Evolutionary conservation across 1,140 invertebrate species (phyloP), one percentile per base, ranked within the genome.

Genomic region (Ceratosolen solmsi): DNA sequence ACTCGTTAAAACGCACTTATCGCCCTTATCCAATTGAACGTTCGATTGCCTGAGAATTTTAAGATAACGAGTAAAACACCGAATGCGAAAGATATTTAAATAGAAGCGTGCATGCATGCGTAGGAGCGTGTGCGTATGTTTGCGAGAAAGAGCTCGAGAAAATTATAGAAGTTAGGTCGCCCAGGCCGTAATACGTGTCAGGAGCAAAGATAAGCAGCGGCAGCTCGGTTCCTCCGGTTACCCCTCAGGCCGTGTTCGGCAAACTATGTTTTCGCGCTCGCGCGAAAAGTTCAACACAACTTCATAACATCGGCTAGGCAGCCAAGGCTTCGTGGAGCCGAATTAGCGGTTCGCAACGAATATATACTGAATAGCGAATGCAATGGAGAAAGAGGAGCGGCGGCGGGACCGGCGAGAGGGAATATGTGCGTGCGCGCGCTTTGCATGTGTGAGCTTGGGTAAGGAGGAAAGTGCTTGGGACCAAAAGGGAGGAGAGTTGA

Each of bases 201-300:
- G 79, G 75, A 82, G 83, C 78, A 85, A 86, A 87, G 85, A 84
- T 87, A 85, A 89, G 86, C 86, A 80, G 79, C 81, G 74, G 73
- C 83, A 68, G 63, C 33, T 68, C 36, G 1, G 27, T 27, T 63
- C 58, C 58, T 63, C 11, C 58, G n/a, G 86, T 85, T 85, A 83
- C 83, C 87, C 65, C 85, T 71, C 82, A 82, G 84, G 82, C 86
- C 84, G 85, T 84, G 88, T 87, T 89, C 85, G 33, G 88, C 86
- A 89, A 90, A 90, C 89, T 89, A 87, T 88, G 41, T 58, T 65
- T 68, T 56, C 36, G 76, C 63, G 46, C 63, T 85, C 83, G 87
- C 84, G 86, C 85, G 88, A 90, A 90, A 90, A 90, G 89, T 90
- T 90, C 88, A 90, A 89, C 88, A 89, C 89, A 90, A 90, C 89